These are phyloP conservation scores for Morone saxatilis DNA, from an alignment of 2,113 vertebrate genomes.

Conservation along the genomic window DNA sequence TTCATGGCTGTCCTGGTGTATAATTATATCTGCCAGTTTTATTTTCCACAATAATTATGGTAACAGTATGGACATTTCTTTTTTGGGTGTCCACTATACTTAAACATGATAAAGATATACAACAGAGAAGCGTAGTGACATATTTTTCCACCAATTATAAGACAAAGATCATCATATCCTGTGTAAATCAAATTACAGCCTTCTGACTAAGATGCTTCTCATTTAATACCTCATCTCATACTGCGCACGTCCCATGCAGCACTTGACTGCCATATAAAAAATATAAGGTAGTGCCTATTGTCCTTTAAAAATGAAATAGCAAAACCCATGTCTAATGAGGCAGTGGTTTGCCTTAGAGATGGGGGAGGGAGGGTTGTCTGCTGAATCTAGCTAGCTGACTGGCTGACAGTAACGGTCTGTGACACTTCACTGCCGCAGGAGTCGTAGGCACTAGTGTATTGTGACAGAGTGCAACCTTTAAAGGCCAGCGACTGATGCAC, in stretches of 20 bases:
- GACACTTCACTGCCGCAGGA: slow-evolving; percentile 82
- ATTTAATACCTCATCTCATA: slow-evolving; percentile 8
- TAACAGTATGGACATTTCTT: background rate
- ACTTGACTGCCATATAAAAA: background rate
- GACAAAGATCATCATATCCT: background rate
- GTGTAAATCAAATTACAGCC: background rate
- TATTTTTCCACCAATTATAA: slow-evolving; percentile 6
- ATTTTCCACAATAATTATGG: slow-evolving; percentile 26
- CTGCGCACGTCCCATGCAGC: background rate
- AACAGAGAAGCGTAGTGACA: background rate
- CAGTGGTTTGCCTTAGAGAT: slow-evolving; percentile 26
- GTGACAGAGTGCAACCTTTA: slow-evolving; percentile 88
- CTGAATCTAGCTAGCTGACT: slow-evolving; percentile 70
- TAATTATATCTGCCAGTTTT: slow-evolving; percentile 4
- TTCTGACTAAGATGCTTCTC: background rate
- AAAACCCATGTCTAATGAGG: slow-evolving; percentile 60
- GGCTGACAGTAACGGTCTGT: slow-evolving; percentile 80
- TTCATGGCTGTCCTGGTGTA: background rate
- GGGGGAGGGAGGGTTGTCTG: slow-evolving; percentile 61
- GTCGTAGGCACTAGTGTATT: slow-evolving; percentile 78
- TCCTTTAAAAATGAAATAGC: slow-evolving; percentile 38
- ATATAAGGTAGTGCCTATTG: slow-evolving; percentile 15
- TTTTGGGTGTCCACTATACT: slow-evolving; percentile 1
- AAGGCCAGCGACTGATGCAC: slow-evolving; percentile 84
- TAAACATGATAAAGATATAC: background rate